These are phyloP conservation scores for Mustela erminea DNA, from an alignment of 2,797 vertebrate genomes.

Conservation along the genomic window DNA sequence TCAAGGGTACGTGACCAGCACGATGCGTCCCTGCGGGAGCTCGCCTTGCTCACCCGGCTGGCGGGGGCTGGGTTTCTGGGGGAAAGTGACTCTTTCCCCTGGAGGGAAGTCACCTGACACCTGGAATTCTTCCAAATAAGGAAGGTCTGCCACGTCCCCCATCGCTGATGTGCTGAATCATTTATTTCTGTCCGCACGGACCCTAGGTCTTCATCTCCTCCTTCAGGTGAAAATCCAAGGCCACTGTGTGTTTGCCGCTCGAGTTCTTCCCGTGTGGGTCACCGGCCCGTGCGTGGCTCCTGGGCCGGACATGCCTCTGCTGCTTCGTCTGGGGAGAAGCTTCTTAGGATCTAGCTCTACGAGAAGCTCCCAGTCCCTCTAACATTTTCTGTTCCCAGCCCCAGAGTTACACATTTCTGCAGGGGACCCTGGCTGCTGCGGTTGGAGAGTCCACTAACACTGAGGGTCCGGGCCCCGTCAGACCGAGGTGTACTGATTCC, in stretches of 20 bases:
- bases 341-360: not conserved
- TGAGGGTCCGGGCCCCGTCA: not conserved
- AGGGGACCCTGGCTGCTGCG: not conserved
- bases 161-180: not conserved
- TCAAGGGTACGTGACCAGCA: rapidly evolving
- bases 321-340: not conserved
- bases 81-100: not conserved
- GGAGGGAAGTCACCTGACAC: not conserved
- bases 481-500: rapidly evolving
- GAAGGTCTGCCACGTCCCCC: not conserved
- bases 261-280: rapidly evolving
- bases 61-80: no score
- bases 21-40: rapidly evolving
- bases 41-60: not conserved
- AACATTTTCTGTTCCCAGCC: not conserved
- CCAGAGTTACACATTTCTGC: not conserved
- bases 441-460: no score
- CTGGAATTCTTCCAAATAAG: not conserved
- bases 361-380: not conserved
- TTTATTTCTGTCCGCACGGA: rapidly evolving
- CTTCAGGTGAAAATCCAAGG: not conserved
- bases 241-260: rapidly evolving
- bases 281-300: not conserved
- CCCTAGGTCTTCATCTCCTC: not conserved
- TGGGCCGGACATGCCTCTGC: not conserved